phyloP scores from a whole-genome alignment of 2,888 invertebrate species.

The Mallateleia sp. region DNA sequence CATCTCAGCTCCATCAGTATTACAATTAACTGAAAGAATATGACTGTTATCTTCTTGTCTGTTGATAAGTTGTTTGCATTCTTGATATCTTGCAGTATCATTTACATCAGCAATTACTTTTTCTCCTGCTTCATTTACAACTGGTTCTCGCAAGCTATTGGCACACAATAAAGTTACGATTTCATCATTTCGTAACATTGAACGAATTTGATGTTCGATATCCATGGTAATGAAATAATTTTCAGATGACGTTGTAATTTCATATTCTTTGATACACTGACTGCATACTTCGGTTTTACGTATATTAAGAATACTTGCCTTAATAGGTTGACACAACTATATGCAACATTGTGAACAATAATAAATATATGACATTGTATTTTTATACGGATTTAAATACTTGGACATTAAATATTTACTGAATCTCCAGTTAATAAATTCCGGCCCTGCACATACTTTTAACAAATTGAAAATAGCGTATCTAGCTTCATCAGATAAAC shows the following conservation, averaged over 20 bases:
- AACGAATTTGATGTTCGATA: conserved; percentile 32
- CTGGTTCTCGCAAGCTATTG: neutral
- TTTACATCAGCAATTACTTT: conserved; percentile 14
- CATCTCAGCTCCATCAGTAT: conserved; percentile 37
- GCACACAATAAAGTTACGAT: neutral
- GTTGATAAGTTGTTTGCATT: neutral
- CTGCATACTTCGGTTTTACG: neutral
- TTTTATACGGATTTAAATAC: conserved; percentile 16
- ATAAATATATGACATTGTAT: conserved; percentile 29
- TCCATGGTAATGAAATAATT: conserved; percentile 32
- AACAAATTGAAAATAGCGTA: conserved; percentile 23
- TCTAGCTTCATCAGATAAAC: conserved; percentile 31
- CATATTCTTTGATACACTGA: conserved; percentile 22
- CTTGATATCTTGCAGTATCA: conserved; percentile 15
- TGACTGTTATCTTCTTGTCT: neutral
- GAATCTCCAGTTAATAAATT: conserved; percentile 21
- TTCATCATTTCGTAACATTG: conserved; percentile 8
- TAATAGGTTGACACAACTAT: conserved; percentile 1
- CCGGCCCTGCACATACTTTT: conserved; percentile 17
- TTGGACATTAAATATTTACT: conserved; percentile 32
- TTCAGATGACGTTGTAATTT: conserved; percentile 9
- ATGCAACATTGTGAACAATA: conserved; percentile 27
- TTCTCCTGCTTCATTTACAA: neutral
- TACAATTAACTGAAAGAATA: conserved; percentile 22
- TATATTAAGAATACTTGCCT: neutral